Conservation (phyloP, 30 jellyfish, hydroid and myxozoan species). For the Chironex yamaguchii region DNA sequence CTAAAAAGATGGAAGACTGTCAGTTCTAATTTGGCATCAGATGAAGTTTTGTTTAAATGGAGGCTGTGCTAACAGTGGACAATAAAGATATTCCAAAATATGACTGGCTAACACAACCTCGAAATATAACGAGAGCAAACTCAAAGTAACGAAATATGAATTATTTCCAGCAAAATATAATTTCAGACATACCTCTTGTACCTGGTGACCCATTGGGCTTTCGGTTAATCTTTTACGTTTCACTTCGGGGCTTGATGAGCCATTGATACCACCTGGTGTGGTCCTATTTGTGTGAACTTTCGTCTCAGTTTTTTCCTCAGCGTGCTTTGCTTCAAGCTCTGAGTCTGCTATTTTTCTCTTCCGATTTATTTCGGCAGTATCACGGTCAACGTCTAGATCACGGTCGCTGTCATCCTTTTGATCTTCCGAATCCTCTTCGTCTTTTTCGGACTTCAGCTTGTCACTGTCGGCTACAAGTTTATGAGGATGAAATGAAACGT, state of each 20-base stretch:
- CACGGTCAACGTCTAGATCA: slow-evolving; percentile 73
- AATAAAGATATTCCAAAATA: too few species aligned
- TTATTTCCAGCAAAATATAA: too few species aligned
- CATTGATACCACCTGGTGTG: slow-evolving; percentile 73
- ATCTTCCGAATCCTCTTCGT: slow-evolving; percentile 65
- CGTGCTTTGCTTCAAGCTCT: slow-evolving; percentile 37
- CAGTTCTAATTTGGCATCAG: not conserved
- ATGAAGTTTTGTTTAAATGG: too few species aligned
- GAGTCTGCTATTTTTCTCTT: slow-evolving; percentile 41
- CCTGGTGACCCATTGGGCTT: slow-evolving; percentile 82
- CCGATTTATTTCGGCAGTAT: slow-evolving; percentile 62
- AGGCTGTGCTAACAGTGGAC: too few species aligned
- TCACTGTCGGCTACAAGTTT: slow-evolving; percentile 9
- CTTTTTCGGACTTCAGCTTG: slow-evolving; percentile 37
- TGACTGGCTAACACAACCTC: too few species aligned
- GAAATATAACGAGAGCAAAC: too few species aligned
- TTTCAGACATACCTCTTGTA: slow-evolving; percentile 65
- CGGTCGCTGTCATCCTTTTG: slow-evolving; percentile 62
- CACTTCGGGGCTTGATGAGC: slow-evolving; percentile 88
- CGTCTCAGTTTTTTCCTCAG: slow-evolving; percentile 64
- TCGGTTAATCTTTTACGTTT: slow-evolving; percentile 82
- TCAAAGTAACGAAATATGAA: too few species aligned
- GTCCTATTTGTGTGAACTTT: slow-evolving; percentile 55
- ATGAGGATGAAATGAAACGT: too few species aligned
- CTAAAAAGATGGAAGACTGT: not conserved